Evolutionary conservation across 2,888 invertebrate genomes (phyloP).

Genomic region (Epiblema foenella): DNA sequence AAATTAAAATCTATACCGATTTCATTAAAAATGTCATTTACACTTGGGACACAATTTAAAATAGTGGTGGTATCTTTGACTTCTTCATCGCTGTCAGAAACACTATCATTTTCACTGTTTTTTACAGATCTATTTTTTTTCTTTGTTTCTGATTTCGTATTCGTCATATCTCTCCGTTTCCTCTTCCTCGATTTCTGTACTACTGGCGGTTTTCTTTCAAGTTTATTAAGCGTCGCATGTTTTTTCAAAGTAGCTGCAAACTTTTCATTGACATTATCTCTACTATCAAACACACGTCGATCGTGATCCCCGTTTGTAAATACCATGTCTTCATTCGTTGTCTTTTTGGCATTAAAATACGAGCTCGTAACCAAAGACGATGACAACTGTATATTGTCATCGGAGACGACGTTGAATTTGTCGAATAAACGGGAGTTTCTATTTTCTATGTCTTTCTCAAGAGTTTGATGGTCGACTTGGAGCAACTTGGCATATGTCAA

Average conservation of each 20-base stretch:
- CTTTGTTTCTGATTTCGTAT: constrained; percentile 41
- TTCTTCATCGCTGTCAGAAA: constrained; percentile 53
- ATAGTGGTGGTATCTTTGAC: constrained; percentile 49
- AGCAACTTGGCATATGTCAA: constrained; percentile 72
- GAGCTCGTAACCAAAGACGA: constrained; percentile 78
- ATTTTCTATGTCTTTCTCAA: constrained; percentile 67
- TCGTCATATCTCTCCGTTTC: constrained; percentile 45
- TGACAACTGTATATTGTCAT: constrained; percentile 72
- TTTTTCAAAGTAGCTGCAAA: constrained; percentile 73
- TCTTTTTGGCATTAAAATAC: constrained; percentile 71
- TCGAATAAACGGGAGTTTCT: constrained; percentile 62
- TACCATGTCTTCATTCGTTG: constrained; percentile 27
- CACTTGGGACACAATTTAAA: constrained; percentile 76
- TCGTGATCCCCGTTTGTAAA: constrained; percentile 46
- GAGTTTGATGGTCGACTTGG: constrained; percentile 71
- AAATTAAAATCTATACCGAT: constrained; percentile 67
- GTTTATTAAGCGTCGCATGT: constrained; percentile 69
- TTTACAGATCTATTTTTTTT: constrained; percentile 41
- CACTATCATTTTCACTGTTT: constrained; percentile 50
- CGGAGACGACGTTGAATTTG: constrained; percentile 69
- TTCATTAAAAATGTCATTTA: constrained; percentile 73
- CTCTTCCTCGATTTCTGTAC: constrained; percentile 54
- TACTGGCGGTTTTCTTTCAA: constrained; percentile 58
- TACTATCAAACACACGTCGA: constrained; percentile 34
- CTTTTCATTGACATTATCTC: constrained; percentile 59